These are phyloP conservation scores for Halichondria panicea DNA, from an alignment of 37 sponge, comb jelly and placozoan genomes.

Conservation along the genomic window DNA sequence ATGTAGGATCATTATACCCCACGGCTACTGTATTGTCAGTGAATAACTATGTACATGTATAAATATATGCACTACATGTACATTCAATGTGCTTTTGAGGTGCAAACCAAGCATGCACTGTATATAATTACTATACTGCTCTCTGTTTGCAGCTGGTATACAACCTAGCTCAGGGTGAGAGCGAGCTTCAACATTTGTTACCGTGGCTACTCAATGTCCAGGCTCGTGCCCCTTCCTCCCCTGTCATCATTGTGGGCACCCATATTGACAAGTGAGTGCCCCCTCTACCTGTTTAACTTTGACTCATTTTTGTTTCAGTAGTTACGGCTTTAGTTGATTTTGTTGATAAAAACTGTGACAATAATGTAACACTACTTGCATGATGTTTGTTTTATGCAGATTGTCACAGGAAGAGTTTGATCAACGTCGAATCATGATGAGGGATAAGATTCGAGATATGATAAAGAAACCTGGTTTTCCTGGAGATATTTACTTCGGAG, in stretches of 20 bases:
- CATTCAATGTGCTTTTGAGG: no score
- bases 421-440: conserved; percentile 17
- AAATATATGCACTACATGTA: no score
- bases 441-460: conserved; percentile 41
- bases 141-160: conserved; percentile 79
- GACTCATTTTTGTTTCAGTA: neutral
- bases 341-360: neutral
- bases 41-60: no score
- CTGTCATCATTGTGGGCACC: conserved; percentile 77
- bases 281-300: neutral
- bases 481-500: conserved; percentile 30
- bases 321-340: neutral
- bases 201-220: conserved; percentile 84
- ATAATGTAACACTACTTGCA: no score
- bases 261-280: conserved; percentile 56
- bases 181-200: conserved; percentile 43
- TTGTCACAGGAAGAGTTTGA: conserved; percentile 4
- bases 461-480: conserved; percentile 45
- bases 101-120: no score
- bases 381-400: no score
- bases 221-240: conserved; percentile 72
- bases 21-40: neutral
- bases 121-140: no score
- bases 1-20: neutral
- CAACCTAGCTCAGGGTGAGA: conserved; percentile 41